phyloP scores from a whole-genome alignment of 2,113 vertebrate species.

The Notiomystis cincta region DNA sequence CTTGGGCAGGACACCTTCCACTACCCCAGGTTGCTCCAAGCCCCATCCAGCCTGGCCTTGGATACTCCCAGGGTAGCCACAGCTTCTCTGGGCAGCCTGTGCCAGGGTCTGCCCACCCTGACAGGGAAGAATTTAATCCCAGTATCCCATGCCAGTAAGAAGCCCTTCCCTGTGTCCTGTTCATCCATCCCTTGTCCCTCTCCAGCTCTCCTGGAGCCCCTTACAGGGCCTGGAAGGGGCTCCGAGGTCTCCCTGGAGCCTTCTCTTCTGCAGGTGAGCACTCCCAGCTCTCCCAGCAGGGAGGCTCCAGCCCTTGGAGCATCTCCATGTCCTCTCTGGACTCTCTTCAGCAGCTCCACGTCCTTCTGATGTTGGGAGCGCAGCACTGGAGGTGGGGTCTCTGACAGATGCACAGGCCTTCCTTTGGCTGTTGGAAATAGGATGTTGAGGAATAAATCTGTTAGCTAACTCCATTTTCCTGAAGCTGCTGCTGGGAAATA shows the following conservation, averaged over 20 bases:
- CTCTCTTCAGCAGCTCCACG: not conserved
- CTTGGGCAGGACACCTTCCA: not conserved
- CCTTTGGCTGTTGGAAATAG: not conserved
- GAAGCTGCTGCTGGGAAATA: not conserved
- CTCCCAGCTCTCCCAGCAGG: not conserved
- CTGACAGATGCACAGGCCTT: not conserved
- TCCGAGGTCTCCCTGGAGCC: not conserved
- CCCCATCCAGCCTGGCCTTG: rapidly evolving
- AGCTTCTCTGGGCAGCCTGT: not conserved
- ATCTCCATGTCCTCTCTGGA: not conserved
- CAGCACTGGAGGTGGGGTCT: not conserved
- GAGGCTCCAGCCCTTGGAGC: not conserved
- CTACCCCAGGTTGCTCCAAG: not conserved
- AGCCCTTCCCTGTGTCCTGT: not conserved
- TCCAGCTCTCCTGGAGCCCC: not conserved
- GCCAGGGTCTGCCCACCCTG: not conserved
- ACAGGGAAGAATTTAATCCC: not conserved
- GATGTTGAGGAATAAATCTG: not conserved
- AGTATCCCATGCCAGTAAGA: not conserved
- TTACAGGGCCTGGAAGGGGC: rapidly evolving
- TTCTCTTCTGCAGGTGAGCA: not conserved
- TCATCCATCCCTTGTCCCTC: not conserved
- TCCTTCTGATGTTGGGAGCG: not conserved
- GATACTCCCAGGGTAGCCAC: not conserved
- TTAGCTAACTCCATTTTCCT: not conserved